Evolutionary conservation across 2,888 invertebrate genomes (phyloP).

Genomic region (Eupithecia insigniata): DNA sequence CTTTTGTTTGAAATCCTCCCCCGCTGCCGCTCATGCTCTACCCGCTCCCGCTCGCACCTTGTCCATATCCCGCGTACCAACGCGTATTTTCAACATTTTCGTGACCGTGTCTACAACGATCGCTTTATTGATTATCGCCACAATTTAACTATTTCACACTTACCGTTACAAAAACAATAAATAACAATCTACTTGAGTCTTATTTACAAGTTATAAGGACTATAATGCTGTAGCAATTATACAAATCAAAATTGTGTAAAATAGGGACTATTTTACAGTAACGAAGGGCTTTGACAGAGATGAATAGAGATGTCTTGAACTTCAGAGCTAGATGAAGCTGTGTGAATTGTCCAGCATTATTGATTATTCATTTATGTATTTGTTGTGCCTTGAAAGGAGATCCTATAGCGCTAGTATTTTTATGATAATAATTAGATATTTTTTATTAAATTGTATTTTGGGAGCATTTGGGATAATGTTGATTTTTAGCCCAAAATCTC

Average conservation of each 20-base stretch:
- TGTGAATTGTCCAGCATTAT: no score
- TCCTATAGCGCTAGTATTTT: no score
- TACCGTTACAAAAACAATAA: slow-evolving; percentile 61
- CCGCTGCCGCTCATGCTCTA: slow-evolving; percentile 49
- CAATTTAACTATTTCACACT: slow-evolving; percentile 61
- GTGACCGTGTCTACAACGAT: slow-evolving; percentile 80
- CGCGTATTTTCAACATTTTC: slow-evolving; percentile 63
- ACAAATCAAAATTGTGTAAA: background rate
- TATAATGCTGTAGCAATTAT: slow-evolving; percentile 9
- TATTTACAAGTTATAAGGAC: background rate
- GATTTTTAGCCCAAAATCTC: no score
- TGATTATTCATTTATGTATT: no score
- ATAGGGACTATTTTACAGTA: slow-evolving; percentile 13
- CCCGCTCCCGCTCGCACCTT: slow-evolving; percentile 28
- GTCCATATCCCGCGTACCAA: slow-evolving; percentile 65
- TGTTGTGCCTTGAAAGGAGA: no score
- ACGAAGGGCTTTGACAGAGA: background rate
- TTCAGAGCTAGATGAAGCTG: no score
- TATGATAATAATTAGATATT: no score
- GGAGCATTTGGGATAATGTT: no score
- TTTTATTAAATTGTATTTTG: no score
- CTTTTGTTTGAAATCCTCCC: background rate
- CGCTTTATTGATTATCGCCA: slow-evolving; percentile 81
- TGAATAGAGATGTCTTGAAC: background rate
- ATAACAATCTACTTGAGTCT: slow-evolving; percentile 36